Evolutionary conservation across 1,140 invertebrate genomes (phyloP), one percentile per base, ranked within the genome.

Genomic region (Drosophila pruinosa): DNA sequence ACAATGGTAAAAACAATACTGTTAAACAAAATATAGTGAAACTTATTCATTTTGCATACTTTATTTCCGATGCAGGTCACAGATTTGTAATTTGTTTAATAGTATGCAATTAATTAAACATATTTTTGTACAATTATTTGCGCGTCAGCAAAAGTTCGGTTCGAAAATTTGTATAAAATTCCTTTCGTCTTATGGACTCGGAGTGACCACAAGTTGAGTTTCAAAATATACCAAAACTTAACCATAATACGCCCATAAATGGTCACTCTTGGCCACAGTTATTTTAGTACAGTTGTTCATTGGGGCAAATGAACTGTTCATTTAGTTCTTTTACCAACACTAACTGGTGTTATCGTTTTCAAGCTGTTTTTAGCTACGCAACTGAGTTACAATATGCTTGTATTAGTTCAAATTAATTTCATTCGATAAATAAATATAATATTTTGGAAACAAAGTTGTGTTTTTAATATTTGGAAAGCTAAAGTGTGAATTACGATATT

Each of bases 121-220:
- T 61, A 52, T 43, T 52, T 31, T 31, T 14, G 7, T 52, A 53
- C 12, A 43, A 19, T 62, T 62, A 31, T 54, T 61, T 69, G 58
- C 14, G 48, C 45, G 58, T 53, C 64, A 68, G 57, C 64, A 52
- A 10, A 48, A 28, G 14, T 15, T 34, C 14, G 19, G 17, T 61
- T 68, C 26, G 50, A 52, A 43, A 39, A 41, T 17, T 39, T 59
- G 14, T 24, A 41, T 41, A 56, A 41, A 61, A 17, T 38, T 31
- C 14, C 31, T 22, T 50, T 22, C 19, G 10, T 19, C 22, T 50
- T 7, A n/a, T n/a, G 12, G 8, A 17, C 10, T 14, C 39, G 17
- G 8, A 19, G 31, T 34, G 31, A 4, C 31, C 3, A 14, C 47
- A 26, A 8, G 19, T 1, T 39, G 34, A 50, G 50, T 17, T 41